A percentile compares a stretch with the other conserved stretches of the same genome.
phyloP scores from a whole-genome alignment of 2,113 vertebrate genomes.

The Elachura formosa region DNA sequence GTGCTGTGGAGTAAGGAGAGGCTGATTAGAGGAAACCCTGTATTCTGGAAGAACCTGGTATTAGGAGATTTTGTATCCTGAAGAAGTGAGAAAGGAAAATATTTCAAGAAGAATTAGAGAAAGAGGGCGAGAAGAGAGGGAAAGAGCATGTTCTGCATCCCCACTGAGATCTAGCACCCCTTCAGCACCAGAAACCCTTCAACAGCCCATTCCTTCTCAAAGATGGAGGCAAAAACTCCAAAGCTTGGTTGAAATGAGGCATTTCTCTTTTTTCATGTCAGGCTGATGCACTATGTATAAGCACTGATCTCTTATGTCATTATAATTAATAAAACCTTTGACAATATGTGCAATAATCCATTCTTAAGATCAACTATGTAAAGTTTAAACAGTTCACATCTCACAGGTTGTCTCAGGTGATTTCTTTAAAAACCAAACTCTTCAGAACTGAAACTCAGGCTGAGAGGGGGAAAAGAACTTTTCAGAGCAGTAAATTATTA shows the following conservation, averaged over 20 bases:
- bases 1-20: background rate
- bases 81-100: background rate
- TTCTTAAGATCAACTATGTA: background rate
- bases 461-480: background rate
- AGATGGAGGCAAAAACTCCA: background rate
- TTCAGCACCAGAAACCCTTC: background rate
- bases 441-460: background rate
- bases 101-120: background rate
- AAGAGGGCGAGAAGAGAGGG: background rate
- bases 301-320: background rate
- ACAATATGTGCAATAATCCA: background rate
- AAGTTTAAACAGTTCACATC: background rate
- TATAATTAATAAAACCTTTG: background rate
- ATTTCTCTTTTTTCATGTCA: background rate
- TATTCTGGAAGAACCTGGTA: background rate
- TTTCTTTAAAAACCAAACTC: background rate
- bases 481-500: background rate
- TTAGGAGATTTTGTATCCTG: background rate
- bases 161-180: background rate
- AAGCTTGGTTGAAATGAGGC: background rate
- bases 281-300: background rate
- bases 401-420: background rate
- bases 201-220: background rate
- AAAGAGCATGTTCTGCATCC: background rate
- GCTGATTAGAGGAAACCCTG: background rate